These are phyloP conservation scores for Panzeria rudis DNA, from an alignment of 2,888 invertebrate species.

Conservation along the genomic window DNA sequence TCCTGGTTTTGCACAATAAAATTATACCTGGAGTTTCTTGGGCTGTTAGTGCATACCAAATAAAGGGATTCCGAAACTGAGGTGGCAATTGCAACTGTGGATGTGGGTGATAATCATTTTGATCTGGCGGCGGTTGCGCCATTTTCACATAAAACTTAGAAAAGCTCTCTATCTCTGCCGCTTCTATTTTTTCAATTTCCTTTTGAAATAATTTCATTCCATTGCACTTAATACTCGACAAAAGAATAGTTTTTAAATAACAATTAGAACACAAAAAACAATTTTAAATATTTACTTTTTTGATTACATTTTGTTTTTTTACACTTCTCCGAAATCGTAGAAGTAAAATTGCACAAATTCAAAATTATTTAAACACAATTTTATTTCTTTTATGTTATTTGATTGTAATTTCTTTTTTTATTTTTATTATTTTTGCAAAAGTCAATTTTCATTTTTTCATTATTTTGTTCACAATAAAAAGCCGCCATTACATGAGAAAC, in stretches of 20 bases:
- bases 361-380: conserved; percentile 29
- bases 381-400: no score
- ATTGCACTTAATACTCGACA: conserved; percentile 71
- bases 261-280: conserved; percentile 15
- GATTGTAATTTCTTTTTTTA: conserved; percentile 75
- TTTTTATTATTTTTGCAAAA: neutral
- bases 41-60: conserved; percentile 78
- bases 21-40: no score
- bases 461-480: conserved; percentile 35
- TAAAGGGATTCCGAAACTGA: conserved; percentile 78
- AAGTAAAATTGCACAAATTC: neutral
- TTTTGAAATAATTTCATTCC: conserved; percentile 52
- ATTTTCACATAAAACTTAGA: conserved; percentile 62
- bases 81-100: conserved; percentile 78
- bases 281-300: conserved; percentile 1
- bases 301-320: conserved; percentile 37
- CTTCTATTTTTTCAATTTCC: conserved; percentile 61
- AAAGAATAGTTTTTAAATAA: neutral
- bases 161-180: conserved; percentile 49
- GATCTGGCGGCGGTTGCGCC: no score
- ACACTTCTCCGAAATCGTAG: neutral
- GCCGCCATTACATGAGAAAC: conserved; percentile 15
- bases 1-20: no score
- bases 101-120: conserved; percentile 74
- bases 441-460: neutral